Evolutionary conservation across 1,140 invertebrate genomes (phyloP).

Genomic region (Drosophila kanapiae): DNA sequence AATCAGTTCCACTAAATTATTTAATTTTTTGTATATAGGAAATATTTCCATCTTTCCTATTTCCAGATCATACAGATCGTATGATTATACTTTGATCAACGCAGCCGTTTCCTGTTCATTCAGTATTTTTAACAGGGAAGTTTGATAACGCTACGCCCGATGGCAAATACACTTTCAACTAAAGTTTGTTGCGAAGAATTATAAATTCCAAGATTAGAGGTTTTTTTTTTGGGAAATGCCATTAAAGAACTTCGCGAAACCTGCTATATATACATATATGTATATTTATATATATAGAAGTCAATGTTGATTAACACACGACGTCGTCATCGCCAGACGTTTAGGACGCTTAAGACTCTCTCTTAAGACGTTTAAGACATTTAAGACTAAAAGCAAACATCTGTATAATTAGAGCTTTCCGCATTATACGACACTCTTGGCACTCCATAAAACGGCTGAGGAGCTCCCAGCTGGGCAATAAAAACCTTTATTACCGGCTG

Average conservation of each 20-base stretch:
- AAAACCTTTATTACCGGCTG: slow-evolving; percentile 16
- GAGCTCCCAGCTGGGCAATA: slow-evolving; percentile 9
- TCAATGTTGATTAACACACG: slow-evolving; percentile 32
- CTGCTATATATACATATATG: background rate
- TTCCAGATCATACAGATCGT: background rate
- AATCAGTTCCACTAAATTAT: background rate
- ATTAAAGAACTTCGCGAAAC: background rate
- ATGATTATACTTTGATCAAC: slow-evolving; percentile 16
- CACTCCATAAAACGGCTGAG: slow-evolving; percentile 28
- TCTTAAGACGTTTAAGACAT: slow-evolving; percentile 20
- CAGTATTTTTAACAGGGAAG: background rate
- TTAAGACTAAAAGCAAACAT: slow-evolving; percentile 50
- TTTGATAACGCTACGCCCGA: slow-evolving; percentile 8
- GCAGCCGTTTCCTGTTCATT: slow-evolving; percentile 19
- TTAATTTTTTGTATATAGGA: background rate
- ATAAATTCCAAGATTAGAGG: slow-evolving; percentile 19
- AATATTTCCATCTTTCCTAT: background rate
- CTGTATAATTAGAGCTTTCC: slow-evolving; percentile 48
- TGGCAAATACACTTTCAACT: background rate
- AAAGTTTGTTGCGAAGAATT: background rate
- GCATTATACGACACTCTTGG: slow-evolving; percentile 26
- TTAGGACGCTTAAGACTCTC: slow-evolving; percentile 15
- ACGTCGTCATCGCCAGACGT: slow-evolving; percentile 4
- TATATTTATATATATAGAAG: slow-evolving; percentile 4
- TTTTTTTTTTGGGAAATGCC: background rate